Evolutionary conservation across 2,888 invertebrate genomes (phyloP), one percentile per base, ranked within the genome.

Genomic region (Oxyscelio sp.): DNA sequence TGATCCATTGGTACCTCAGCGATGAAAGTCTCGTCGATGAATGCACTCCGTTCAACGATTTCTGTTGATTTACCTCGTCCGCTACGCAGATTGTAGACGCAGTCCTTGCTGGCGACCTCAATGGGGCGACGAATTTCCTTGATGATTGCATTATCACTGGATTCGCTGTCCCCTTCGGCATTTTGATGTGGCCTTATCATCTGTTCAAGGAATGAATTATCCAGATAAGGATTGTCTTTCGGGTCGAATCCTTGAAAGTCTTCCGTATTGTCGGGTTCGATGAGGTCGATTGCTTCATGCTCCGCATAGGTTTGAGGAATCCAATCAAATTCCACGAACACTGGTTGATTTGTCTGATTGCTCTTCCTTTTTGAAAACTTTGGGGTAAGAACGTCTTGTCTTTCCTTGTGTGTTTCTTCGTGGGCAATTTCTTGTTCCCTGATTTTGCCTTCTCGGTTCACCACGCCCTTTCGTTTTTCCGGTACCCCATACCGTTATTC

Each of bases 1-100:
- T 71, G 59, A 0, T 9, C 6, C 19, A 71, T 71, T n/a, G 71
- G 59, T 0, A 58, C 22, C 27, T 70, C 70, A 5, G 58, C 13
- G 27, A 70, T n/a, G 45, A 68, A 58, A 0, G 40, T 52, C 13
- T 66, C 38, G 24, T 66, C 66, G 21, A 22, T 22, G 34, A 5
- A n/a, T n/a, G 6, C 54, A 19, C 11, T 17, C 9, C 8, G 6
- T 24, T 63, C 27, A 3, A 15, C 21, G 27, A 15, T 17, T 11
- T 2, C 27, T 0, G 17, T 17, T 31, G 11, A 13, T 13, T 15
- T n/a, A 13, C 31, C 9, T 13, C 17, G 19, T 22, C 40, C 15
- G 19, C 68, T 40, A 21, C 40, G 54, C 1, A 68, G 56, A 19
- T 56, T 43, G n/a, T 54, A 68, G 21, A 38, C 22, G 22, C n/a